Percentiles rank a stretch among this genome's conserved stretches.
Evolutionary conservation across 2,113 vertebrate species (phyloP).

Genomic region (Mus musculus): GRCm39 chr4:85931501-85932000

Average conservation of each 20-base stretch:
- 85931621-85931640: neutral
- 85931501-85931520: neutral
- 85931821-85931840: slow-evolving; percentile 58
- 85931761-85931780: slow-evolving; percentile 53
- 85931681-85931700: slow-evolving; percentile 27
- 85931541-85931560: neutral
- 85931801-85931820: slow-evolving; percentile 52
- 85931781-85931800: slow-evolving; percentile 65
- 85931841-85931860: slow-evolving; percentile 60
- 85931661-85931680: slow-evolving; percentile 29
- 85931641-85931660: slow-evolving; percentile 12
- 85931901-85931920: slow-evolving; percentile 21
- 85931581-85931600: neutral
- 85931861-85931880: slow-evolving; percentile 43
- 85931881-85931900: slow-evolving; percentile 59
- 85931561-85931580: neutral
- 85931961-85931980: slow-evolving; percentile 30
- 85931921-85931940: slow-evolving; percentile 19
- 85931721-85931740: slow-evolving; percentile 55
- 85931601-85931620: slow-evolving; percentile 5
- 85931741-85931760: slow-evolving; percentile 48
- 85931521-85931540: neutral
- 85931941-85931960: slow-evolving; percentile 47
- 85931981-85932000: slow-evolving; percentile 54
- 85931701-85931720: neutral